Evolutionary conservation across 2,888 invertebrate species (phyloP), one percentile per base, ranked within the genome.

Genomic region (Agrochola lychnidis): DNA sequence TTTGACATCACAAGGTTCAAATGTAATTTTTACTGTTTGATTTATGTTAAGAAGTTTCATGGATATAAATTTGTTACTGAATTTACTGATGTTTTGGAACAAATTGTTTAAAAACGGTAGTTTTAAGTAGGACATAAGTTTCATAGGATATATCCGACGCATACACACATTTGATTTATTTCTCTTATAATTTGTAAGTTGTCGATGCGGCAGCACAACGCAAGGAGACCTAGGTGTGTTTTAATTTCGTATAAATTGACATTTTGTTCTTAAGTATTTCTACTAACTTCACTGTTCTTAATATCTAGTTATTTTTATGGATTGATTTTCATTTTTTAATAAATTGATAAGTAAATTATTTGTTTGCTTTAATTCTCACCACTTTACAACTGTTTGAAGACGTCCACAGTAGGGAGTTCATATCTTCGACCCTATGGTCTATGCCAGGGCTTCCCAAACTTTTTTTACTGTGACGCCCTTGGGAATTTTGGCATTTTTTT

Each of bases 241-340:
- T 93, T 93, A 89, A 92, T 93, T 93, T 93, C 84, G 81, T 90
- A 87, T 93, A 92, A 92, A 89, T 94, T 94, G 95, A 95, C 94
- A 94, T 95, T 92, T 92, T 87, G 81, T 87, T 85, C 78, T 85
- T 88, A 91, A 88, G 88, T 88, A 89, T 85, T 91, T 92, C 85
- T 93, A 95, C 94, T 95, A 96, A 96, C 93, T 92, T 88, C 87
- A 88, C 87, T 91, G 91, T 92, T 91, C 90, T 90, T 92, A 92
- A 93, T 92, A 92, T 92, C 83, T 94, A 94, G 94, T 94, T 93
- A 94, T 94, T 95, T 94, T 93, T 95, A 95, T 94, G 92, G 93
- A 94, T 95, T 95, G 94, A 95, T 95, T 96, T 90, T 95, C 94
- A 91, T 93, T 94, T 96, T 95, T 93, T 93, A 94, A 95, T 95